phyloP scores from a whole-genome alignment of 1,140 invertebrate species.

The Drosophila ananassae region DNA sequence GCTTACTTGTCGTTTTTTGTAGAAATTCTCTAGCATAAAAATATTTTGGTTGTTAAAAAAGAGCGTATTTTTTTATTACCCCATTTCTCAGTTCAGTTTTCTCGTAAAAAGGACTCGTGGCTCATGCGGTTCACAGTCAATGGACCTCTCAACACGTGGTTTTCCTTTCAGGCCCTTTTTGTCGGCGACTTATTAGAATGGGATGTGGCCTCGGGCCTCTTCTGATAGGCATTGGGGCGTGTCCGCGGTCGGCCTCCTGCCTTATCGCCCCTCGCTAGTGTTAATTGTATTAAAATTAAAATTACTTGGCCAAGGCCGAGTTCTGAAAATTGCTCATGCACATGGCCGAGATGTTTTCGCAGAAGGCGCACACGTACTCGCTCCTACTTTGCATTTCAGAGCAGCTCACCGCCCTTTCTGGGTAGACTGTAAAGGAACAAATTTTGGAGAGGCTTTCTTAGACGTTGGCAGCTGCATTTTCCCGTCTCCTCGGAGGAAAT shows the following conservation, averaged over 20 bases:
- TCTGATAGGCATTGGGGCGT: constrained; percentile 47
- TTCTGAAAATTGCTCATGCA: constrained; percentile 36
- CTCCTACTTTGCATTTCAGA: neutral
- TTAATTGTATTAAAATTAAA: constrained; percentile 49
- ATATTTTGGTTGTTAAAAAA: neutral
- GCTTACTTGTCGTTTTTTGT: neutral
- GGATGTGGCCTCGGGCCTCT: constrained; percentile 9
- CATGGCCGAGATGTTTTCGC: constrained; percentile 17
- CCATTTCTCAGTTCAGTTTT: constrained; percentile 27
- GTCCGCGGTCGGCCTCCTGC: neutral
- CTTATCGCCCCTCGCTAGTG: constrained; percentile 11
- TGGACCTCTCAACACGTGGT: constrained; percentile 53
- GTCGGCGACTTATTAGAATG: constrained; percentile 55
- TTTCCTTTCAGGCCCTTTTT: constrained; percentile 20
- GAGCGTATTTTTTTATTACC: constrained; percentile 4
- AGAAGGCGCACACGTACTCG: constrained; percentile 6
- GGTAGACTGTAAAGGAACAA: neutral
- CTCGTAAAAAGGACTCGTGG: constrained; percentile 45
- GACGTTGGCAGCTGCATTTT: constrained; percentile 20
- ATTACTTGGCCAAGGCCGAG: constrained; percentile 26
- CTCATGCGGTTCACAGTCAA: constrained; percentile 43
- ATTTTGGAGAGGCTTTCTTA: constrained; percentile 22
- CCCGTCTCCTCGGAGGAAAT: neutral
- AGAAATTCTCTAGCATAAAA: neutral
- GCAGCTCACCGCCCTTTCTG: constrained; percentile 8